Conservation (phyloP, 2,888 invertebrate genomes). For the Oxycera nigricornis region DNA sequence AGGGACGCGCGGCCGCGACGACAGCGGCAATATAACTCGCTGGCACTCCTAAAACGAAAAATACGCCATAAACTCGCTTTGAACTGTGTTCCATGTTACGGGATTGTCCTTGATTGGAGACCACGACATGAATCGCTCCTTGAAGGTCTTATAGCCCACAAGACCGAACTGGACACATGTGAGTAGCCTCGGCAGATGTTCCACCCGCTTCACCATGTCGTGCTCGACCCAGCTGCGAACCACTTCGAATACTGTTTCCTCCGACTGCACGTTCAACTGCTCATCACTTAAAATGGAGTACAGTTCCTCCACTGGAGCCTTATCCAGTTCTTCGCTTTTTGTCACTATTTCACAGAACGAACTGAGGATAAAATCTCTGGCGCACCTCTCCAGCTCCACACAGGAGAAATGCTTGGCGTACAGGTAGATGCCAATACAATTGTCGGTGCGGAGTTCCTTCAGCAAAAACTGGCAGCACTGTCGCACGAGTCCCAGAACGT, state of each 20-base stretch:
- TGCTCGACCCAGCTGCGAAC: constrained; percentile 75
- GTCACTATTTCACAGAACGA: constrained; percentile 68
- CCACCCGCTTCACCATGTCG: constrained; percentile 65
- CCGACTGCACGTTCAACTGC: constrained; percentile 74
- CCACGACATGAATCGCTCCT: constrained; percentile 66
- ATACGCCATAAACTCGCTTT: too few relatives aligned
- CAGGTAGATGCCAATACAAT: constrained; percentile 75
- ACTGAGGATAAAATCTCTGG: constrained; percentile 67
- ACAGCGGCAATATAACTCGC: constrained; percentile 65
- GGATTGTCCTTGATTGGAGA: constrained; percentile 64
- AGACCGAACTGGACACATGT: constrained; percentile 73
- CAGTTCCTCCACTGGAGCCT: constrained; percentile 68
- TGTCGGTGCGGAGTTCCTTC: constrained; percentile 69
- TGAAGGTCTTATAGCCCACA: constrained; percentile 67
- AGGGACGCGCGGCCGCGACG: constrained; percentile 75
- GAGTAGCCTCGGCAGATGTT: constrained; percentile 67
- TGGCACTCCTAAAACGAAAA: constrained; percentile 63
- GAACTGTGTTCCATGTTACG: too few relatives aligned
- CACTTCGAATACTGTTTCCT: constrained; percentile 78
- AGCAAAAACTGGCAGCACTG: constrained; percentile 73
- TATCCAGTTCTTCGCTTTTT: constrained; percentile 70
- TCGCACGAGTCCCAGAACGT: constrained; percentile 75
- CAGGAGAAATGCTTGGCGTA: constrained; percentile 77
- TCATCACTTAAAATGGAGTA: constrained; percentile 72
- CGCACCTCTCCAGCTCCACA: constrained; percentile 69